Evolutionary conservation across 1,140 invertebrate species (phyloP).

Genomic region (Bathynomus jamesi): DNA sequence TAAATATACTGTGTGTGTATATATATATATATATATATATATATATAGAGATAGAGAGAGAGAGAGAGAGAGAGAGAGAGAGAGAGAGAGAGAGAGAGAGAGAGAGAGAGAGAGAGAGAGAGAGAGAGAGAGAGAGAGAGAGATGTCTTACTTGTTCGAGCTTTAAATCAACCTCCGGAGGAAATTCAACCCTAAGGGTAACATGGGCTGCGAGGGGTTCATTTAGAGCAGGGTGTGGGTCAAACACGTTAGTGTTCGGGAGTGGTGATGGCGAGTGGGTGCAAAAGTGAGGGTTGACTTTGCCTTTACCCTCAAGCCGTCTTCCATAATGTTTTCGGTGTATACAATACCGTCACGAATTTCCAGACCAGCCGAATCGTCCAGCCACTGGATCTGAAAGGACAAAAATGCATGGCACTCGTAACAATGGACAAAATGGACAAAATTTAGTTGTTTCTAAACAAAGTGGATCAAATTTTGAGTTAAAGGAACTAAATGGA

Average conservation of each 20-base stretch:
- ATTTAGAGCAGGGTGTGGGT: constrained; percentile 31
- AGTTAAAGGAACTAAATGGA: not conserved
- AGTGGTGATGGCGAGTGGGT: constrained; percentile 77
- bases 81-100: not conserved
- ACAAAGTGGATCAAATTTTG: no score
- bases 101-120: not conserved
- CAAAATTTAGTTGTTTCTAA: no score
- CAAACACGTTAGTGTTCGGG: constrained; percentile 78
- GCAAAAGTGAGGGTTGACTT: constrained; percentile 72
- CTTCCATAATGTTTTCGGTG: constrained; percentile 55
- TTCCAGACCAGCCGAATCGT: constrained; percentile 61
- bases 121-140: not conserved
- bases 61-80: no score
- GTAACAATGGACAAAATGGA: no score
- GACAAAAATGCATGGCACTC: no score
- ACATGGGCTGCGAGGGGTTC: constrained; percentile 19
- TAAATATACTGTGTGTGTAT: constrained; percentile 1
- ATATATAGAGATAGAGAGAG: not conserved
- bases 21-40: not conserved
- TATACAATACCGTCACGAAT: constrained; percentile 64
- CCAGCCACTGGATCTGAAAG: constrained; percentile 80
- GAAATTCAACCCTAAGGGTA: constrained; percentile 29
- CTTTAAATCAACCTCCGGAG: constrained; percentile 24
- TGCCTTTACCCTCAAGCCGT: constrained; percentile 70
- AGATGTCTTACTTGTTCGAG: constrained; percentile 29